These are phyloP conservation scores for Cecropterus lyciades DNA, from an alignment of 1,140 invertebrate species.

Conservation along the genomic window DNA sequence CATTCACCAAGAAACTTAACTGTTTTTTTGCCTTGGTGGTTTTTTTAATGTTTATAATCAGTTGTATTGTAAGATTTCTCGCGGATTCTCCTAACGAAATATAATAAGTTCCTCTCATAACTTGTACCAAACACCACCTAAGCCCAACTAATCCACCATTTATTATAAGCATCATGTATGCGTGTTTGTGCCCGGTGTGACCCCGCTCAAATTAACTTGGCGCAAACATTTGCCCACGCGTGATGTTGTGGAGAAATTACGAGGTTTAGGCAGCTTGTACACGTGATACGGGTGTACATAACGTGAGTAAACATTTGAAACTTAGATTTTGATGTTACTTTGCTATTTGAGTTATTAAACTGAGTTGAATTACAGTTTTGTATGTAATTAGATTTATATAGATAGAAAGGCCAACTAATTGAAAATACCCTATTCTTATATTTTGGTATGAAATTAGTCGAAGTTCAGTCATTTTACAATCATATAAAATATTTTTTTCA, in stretches of 20 bases:
- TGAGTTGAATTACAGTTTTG: background rate
- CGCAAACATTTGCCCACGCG: slow-evolving; percentile 50
- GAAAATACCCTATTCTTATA: too few species aligned
- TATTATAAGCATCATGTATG: slow-evolving; percentile 54
- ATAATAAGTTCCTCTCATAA: slow-evolving; percentile 5
- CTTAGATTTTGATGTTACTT: background rate
- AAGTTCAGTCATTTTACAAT: too few species aligned
- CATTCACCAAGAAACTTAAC: too few species aligned
- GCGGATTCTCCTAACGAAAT: too few species aligned
- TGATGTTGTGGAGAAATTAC: slow-evolving; percentile 2
- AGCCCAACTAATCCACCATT: slow-evolving; percentile 59
- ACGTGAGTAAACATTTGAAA: background rate
- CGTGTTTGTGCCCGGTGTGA: slow-evolving; percentile 44
- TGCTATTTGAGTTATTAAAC: background rate
- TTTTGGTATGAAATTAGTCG: too few species aligned
- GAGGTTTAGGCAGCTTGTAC: background rate
- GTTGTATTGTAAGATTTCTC: too few species aligned
- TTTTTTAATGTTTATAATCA: too few species aligned
- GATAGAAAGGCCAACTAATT: too few species aligned
- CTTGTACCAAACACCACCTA: slow-evolving; percentile 23
- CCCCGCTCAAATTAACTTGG: slow-evolving; percentile 48
- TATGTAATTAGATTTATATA: background rate
- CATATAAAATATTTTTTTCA: too few species aligned
- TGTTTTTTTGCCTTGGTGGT: too few species aligned
- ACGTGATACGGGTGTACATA: background rate